phyloP scores from a whole-genome alignment of 2,797 vertebrate species.

The Sebastes steindachneri region DNA sequence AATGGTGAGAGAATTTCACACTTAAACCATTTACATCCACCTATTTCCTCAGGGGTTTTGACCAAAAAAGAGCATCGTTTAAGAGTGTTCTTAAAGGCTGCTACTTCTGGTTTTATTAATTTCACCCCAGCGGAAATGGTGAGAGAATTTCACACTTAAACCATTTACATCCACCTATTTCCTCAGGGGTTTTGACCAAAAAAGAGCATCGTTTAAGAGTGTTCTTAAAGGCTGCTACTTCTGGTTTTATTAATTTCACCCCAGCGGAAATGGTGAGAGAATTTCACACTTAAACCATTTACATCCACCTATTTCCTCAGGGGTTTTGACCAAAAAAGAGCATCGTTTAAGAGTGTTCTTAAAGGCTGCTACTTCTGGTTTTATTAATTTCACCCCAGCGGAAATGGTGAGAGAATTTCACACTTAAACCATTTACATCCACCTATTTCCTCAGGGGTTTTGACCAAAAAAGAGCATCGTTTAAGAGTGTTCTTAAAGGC shows the following conservation, averaged over 20 bases:
- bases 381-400: background rate
- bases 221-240: background rate
- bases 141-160: background rate
- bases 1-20: constrained; percentile 29
- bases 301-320: background rate
- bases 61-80: too few species aligned
- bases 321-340: too few species aligned
- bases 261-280: too few species aligned
- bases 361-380: background rate
- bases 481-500: background rate
- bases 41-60: background rate
- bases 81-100: background rate
- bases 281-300: background rate
- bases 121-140: background rate
- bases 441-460: background rate
- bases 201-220: too few species aligned
- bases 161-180: background rate
- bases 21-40: background rate
- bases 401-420: background rate
- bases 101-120: background rate
- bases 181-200: too few species aligned
- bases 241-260: background rate
- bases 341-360: background rate
- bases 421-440: background rate
- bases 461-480: background rate